phyloP scores from a whole-genome alignment of 2,888 invertebrate species.

The Phoenoteleia sp. region DNA sequence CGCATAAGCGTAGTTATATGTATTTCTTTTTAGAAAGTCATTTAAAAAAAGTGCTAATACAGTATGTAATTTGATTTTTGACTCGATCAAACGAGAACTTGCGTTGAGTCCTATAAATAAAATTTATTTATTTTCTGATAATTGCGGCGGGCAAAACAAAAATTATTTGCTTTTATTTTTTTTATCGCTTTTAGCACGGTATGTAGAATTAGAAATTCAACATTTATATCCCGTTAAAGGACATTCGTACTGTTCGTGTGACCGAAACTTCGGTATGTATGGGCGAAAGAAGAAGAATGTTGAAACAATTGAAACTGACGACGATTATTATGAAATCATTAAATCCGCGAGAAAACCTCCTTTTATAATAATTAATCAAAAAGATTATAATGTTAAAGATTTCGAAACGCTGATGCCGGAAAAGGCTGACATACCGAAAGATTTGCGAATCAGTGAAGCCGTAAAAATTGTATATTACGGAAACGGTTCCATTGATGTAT shows the following conservation, averaged over 20 bases:
- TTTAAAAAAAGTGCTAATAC: slow-evolving; percentile 71
- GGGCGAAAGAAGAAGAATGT: slow-evolving; percentile 52
- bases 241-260: slow-evolving; percentile 70
- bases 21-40: slow-evolving; percentile 67
- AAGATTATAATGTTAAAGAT: slow-evolving; percentile 47
- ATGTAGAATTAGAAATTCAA: slow-evolving; percentile 47
- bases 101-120: slow-evolving; percentile 40
- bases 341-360: slow-evolving; percentile 52
- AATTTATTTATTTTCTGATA: slow-evolving; percentile 70
- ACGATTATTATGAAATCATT: slow-evolving; percentile 57
- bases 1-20: slow-evolving; percentile 60
- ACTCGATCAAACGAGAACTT: slow-evolving; percentile 54
- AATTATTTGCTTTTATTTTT: slow-evolving; percentile 49
- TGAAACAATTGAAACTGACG: slow-evolving; percentile 56
- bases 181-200: slow-evolving; percentile 35
- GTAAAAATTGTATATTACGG: slow-evolving; percentile 35
- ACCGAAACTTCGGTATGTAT: slow-evolving; percentile 68
- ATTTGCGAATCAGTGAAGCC: slow-evolving; percentile 37
- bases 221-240: slow-evolving; percentile 70
- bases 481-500: no score
- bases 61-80: slow-evolving; percentile 58
- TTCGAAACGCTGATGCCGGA: slow-evolving; percentile 41
- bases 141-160: slow-evolving; percentile 49
- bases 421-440: slow-evolving; percentile 14
- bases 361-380: slow-evolving; percentile 47